Percentiles rank a stretch among this genome's conserved stretches.
Evolutionary conservation across 2,113 vertebrate genomes (phyloP).

Genomic region (Podarcis muralis): DNA sequence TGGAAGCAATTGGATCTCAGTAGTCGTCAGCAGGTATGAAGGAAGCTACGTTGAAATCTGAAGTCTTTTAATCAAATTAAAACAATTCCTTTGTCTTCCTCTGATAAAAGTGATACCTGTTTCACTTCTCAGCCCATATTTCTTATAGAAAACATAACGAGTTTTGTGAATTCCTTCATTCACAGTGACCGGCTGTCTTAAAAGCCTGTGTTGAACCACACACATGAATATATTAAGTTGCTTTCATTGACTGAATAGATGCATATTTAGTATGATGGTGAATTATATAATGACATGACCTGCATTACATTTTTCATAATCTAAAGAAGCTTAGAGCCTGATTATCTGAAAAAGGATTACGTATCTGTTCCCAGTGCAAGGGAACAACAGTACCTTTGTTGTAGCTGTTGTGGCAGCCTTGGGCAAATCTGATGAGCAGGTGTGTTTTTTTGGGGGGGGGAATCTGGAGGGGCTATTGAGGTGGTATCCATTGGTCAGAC

Average conservation of each 20-base stretch:
- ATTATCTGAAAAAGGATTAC: background rate
- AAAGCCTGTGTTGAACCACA: background rate
- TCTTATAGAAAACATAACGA: background rate
- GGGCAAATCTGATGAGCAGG: background rate
- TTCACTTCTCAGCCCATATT: background rate
- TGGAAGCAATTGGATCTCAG: slow-evolving; percentile 99
- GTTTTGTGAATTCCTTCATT: background rate
- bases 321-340: background rate
- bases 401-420: background rate
- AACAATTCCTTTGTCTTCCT: slow-evolving; percentile 12
- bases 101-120: background rate
- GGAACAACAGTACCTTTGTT: background rate
- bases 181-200: background rate
- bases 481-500: background rate
- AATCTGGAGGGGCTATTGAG: background rate
- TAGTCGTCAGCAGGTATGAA: slow-evolving; percentile 92
- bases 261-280: background rate
- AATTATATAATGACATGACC: background rate
- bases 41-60: slow-evolving; percentile 11
- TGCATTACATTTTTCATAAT: background rate
- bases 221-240: background rate
- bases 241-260: background rate
- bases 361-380: background rate
- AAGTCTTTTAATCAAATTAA: background rate
- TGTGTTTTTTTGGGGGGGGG: background rate